Base-by-base conservation (phyloP, 2,797 vertebrate species). In the Lutjanus argentimaculatus region DNA sequence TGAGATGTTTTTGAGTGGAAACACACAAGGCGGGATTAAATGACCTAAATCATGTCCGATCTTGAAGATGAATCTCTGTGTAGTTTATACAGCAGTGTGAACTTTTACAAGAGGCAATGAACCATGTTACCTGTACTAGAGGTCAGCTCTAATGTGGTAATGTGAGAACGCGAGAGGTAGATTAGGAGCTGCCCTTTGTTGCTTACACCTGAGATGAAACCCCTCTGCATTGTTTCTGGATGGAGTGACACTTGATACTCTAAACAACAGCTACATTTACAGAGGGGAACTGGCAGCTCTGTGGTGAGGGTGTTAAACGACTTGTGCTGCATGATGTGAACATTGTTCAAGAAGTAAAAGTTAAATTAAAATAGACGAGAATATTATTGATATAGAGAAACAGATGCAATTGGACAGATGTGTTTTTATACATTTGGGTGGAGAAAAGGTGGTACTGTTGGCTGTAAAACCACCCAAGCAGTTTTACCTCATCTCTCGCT, bases 401-500 rank as follows among this genome's bases (percentile, higher is more conserved):
- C 17, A 13, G 36, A 13, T 25, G 56, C 25, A 25, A 12, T 7
- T 11, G 9, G 25, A 25, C 0, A 1, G 12, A 9, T 52, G 49
- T 30, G 46, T 55, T 71, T 19, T 15, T 3, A 2, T 48, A 40
- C 25, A 14, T 17, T 40, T 21, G 43, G 40, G 19, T 22, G 6
- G 22, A 21, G 8, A 30, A 58, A 42, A 61, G n/a, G 10, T 7
- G 43, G 6, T 17, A 19, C 43, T 9, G 22, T 0, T 0, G 22
- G 11, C 30, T n/a, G 9, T 45, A 55, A 3, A 25, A 15, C 11
- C 10, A 13, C 21, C 52, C 0, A 0, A 11, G 65, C 9, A 2
- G 58, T 22, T 40, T 72, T 93, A 98, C 98, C 99, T 98, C 95
- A 96, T 99, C 94, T 99, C 99, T 7, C 99, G 95, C 95, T 99